These are phyloP conservation scores for Hemibagrus guttatus DNA, from an alignment of 2,797 vertebrate genomes.

Conservation along the genomic window DNA sequence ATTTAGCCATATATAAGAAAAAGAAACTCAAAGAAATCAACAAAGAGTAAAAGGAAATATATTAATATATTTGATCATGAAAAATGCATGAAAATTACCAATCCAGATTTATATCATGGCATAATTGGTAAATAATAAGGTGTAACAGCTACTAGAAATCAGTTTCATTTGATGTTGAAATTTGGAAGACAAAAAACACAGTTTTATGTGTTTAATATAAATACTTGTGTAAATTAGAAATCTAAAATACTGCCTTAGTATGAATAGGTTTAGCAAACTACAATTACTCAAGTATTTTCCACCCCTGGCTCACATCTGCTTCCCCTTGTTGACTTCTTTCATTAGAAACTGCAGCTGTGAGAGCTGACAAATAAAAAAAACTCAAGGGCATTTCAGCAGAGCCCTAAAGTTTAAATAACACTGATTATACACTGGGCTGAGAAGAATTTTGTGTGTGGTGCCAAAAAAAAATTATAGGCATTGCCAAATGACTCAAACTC, in stretches of 20 bases:
- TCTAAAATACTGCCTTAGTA: neutral
- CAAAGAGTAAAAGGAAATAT: neutral
- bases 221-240: neutral
- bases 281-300: neutral
- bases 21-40: neutral
- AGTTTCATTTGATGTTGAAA: neutral
- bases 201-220: too few relatives aligned
- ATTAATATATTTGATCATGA: neutral
- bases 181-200: neutral
- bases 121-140: neutral
- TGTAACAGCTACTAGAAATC: neutral
- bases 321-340: conserved; percentile 6
- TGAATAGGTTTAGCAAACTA: neutral
- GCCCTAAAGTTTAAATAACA: neutral
- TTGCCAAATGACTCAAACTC: neutral
- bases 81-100: neutral
- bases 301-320: neutral
- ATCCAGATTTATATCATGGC: neutral
- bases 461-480: neutral
- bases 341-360: neutral
- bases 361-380: neutral
- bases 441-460: neutral
- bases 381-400: neutral
- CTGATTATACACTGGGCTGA: neutral
- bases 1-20: too few relatives aligned